phyloP scores from a whole-genome alignment of 2,113 vertebrate genomes.

The Ahaetulla prasina region DNA sequence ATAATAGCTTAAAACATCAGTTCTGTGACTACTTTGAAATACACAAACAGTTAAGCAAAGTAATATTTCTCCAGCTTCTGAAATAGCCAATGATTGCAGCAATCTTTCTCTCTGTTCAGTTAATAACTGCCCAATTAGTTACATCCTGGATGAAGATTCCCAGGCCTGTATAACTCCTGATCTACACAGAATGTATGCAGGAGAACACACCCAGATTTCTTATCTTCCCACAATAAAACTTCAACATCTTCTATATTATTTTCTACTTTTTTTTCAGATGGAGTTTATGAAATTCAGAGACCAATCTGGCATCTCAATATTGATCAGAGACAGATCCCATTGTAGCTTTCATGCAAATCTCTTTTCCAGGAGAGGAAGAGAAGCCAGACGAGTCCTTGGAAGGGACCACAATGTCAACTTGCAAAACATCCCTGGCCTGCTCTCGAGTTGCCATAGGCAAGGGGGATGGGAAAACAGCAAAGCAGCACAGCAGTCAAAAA shows the following conservation, averaged over 20 bases:
- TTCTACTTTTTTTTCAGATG: not conserved
- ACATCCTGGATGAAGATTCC: not conserved
- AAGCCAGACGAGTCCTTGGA: not conserved
- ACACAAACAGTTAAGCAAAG: slow-evolving; percentile 20
- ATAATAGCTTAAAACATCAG: slow-evolving; percentile 29
- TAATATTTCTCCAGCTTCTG: not conserved
- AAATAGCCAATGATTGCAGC: not conserved
- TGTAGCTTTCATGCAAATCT: not conserved
- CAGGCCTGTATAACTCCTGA: not conserved
- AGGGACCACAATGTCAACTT: too few species aligned
- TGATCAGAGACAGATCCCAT: not conserved
- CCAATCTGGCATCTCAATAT: not conserved
- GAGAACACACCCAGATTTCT: not conserved
- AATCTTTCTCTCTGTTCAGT: not conserved
- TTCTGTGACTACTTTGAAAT: not conserved
- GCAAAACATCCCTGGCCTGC: too few species aligned
- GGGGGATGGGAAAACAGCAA: too few species aligned
- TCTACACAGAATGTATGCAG: not conserved
- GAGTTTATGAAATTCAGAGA: not conserved
- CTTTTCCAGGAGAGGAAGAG: not conserved
- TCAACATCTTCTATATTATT: not conserved
- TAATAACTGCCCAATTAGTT: not conserved
- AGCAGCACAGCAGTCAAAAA: too few species aligned
- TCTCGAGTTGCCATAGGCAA: too few species aligned
- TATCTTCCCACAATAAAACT: not conserved